Evolutionary conservation across 2,113 vertebrate species (phyloP), one percentile per base, ranked within the genome.

Genomic region (Silurus asotus): DNA sequence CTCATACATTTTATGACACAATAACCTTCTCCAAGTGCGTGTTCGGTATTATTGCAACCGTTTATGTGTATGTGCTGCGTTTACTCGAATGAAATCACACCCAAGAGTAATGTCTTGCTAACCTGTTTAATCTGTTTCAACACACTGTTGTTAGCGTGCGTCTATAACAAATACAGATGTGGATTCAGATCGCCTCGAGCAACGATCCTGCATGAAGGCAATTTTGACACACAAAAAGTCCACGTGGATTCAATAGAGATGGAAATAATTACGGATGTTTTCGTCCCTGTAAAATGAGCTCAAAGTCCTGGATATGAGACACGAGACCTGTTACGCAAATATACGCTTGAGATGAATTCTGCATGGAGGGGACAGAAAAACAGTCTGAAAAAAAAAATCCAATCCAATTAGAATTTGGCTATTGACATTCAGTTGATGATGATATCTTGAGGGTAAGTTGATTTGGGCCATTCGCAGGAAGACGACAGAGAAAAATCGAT

Each of bases 401-500:
- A 70, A 65, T 65, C 75, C 55, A 28, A 37, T 61, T 58, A 74
- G 74, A 20, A 80, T 88, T 86, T 75, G 59, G 55, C 75, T 67
- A 45, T 84, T 89, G 85, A 89, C 85, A 84, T 87, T 87, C 85
- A 78, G 80, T 67, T 84, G 78, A 56, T 37, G 64, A 84, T 84
- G 58, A 81, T 61, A 77, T 59, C 88, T 76, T 5, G 19, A 76
- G 85, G 85, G 37, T 84, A 87, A 84, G 82, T 64, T 84, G 51
- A 86, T 87, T 86, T 74, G 70, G 85, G 81, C 65, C 69, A 53
- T 83, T 88, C 65, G 58, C 65, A 59, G 49, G 49, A 59, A 82
- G 88, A 82, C 28, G 75, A 87, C 77, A 51, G 28, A 82, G 88
- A 87, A 89, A 89, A 89, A 76, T 87, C 88, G 77, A 89, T 89